Evolutionary conservation across 2,888 invertebrate genomes (phyloP).

Genomic region (Hypolimnas misippus): DNA sequence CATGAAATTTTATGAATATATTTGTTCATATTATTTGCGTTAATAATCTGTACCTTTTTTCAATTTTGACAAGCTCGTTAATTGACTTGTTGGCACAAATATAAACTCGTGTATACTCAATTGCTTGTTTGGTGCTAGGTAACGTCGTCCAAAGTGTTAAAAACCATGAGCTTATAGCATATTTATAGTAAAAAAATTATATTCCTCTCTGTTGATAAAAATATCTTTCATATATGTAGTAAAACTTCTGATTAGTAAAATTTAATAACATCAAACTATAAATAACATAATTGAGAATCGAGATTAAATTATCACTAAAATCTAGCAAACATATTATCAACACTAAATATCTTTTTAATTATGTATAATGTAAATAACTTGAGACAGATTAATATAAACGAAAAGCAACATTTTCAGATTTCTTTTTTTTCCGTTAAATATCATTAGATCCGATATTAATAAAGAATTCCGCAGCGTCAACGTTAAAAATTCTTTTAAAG

Average conservation of each 20-base stretch:
- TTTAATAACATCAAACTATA: not conserved
- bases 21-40: not conserved
- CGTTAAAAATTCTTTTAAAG: conserved; percentile 30
- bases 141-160: too few relatives aligned
- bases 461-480: conserved; percentile 37
- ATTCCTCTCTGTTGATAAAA: too few relatives aligned
- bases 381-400: not conserved
- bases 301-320: not conserved
- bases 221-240: too few relatives aligned
- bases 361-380: not conserved
- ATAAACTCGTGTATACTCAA: too few relatives aligned
- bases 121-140: too few relatives aligned
- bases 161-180: too few relatives aligned
- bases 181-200: too few relatives aligned
- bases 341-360: not conserved
- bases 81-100: too few relatives aligned
- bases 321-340: not conserved
- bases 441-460: conserved; percentile 29
- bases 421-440: conserved; percentile 17
- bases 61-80: too few relatives aligned
- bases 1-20: too few relatives aligned
- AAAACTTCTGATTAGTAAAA: not conserved
- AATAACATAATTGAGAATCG: not conserved
- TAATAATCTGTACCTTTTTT: too few relatives aligned
- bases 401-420: conserved; percentile 14